Conservation (phyloP, 2,113 vertebrate species). For the Blennius ocellaris region DNA sequence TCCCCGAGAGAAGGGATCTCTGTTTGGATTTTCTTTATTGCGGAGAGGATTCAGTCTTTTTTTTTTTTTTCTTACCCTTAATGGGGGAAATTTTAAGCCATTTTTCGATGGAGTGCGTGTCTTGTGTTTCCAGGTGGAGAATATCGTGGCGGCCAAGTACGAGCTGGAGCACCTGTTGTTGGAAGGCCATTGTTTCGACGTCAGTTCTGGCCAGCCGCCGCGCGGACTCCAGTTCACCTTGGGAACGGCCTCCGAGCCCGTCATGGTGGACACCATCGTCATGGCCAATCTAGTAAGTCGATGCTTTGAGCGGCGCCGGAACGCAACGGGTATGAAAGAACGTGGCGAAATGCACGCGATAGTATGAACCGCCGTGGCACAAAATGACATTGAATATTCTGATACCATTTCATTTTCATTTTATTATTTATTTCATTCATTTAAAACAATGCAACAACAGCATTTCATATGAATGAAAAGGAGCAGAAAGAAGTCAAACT, state of each 20-base stretch:
- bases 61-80: too few relatives aligned
- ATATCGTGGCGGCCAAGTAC: slow-evolving; percentile 91
- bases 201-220: slow-evolving; percentile 95
- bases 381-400: too few relatives aligned
- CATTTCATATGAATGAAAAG: too few relatives aligned
- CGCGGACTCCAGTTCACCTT: slow-evolving; percentile 96
- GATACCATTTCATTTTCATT: too few relatives aligned
- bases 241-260: slow-evolving; percentile 88
- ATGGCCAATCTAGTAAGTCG: slow-evolving; percentile 95
- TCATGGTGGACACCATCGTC: slow-evolving; percentile 95
- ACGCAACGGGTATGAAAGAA: too few relatives aligned
- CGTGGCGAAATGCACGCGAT: too few relatives aligned
- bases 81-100: too few relatives aligned
- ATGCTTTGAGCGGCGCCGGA: background rate
- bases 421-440: too few relatives aligned
- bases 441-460: too few relatives aligned
- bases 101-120: background rate
- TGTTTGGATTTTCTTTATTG: slow-evolving; percentile 3
- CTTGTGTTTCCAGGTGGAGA: slow-evolving; percentile 88
- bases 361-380: too few relatives aligned
- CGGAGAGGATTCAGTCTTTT: too few relatives aligned
- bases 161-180: slow-evolving; percentile 95
- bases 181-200: slow-evolving; percentile 98
- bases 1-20: background rate
- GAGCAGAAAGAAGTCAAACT: too few relatives aligned